Percentiles rank a stretch among this genome's conserved stretches.
Evolutionary conservation across 92 coral and sea anemone genomes (phyloP).

Genomic region (Galaxea fascicularis): DNA sequence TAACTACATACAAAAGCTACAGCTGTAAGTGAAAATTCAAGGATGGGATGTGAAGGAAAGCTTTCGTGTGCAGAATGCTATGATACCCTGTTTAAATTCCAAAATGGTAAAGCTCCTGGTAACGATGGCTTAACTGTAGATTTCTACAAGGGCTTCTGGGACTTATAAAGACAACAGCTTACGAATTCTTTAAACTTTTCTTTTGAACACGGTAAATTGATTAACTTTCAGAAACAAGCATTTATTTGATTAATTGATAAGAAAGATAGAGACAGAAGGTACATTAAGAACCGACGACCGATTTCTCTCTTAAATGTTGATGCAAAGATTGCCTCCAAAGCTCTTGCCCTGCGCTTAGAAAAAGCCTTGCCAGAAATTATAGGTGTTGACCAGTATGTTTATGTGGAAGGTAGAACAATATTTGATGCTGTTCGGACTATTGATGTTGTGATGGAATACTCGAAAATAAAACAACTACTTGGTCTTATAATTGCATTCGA

Average conservation of each 20-base stretch:
- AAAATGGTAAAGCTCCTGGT: background rate
- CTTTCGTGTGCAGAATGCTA: background rate
- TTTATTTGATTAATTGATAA: background rate
- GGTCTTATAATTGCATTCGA: conserved; percentile 1
- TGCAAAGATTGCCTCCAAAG: too few relatives aligned
- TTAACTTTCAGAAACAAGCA: background rate
- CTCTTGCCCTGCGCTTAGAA: conserved; percentile 3
- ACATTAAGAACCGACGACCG: conserved; percentile 4
- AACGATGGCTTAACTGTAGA: background rate
- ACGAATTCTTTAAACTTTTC: background rate
- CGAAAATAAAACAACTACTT: conserved; percentile 4
- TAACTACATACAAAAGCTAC: background rate
- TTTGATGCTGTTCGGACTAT: conserved; percentile 22
- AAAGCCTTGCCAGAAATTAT: background rate
- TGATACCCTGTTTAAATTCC: background rate
- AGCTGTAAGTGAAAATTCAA: background rate
- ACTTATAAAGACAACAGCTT: background rate
- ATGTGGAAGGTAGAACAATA: conserved; percentile 1
- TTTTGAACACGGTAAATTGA: background rate
- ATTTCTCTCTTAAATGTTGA: background rate
- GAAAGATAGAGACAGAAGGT: background rate
- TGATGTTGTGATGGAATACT: conserved; percentile 19
- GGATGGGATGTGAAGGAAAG: background rate
- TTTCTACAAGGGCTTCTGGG: background rate
- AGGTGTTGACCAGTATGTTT: background rate